Conservation (phyloP, 2,888 invertebrate species). For the Eurytoma californica region DNA sequence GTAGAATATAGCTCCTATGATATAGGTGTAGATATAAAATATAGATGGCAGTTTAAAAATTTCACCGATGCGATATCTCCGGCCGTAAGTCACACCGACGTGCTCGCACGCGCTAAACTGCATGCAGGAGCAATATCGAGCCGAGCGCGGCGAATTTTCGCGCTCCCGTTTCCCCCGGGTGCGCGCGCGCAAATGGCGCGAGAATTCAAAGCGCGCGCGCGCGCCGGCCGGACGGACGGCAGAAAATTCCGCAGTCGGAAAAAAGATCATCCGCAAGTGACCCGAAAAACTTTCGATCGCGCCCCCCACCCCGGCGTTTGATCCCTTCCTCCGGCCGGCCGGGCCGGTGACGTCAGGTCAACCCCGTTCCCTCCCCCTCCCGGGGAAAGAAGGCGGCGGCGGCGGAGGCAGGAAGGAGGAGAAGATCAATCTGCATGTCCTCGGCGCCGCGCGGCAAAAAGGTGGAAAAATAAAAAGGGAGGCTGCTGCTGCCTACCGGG, state of each 20-base stretch:
- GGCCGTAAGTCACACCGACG: no score
- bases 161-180: background rate
- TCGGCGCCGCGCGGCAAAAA: constrained; percentile 38
- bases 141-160: no score
- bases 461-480: constrained; percentile 29
- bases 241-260: background rate
- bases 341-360: constrained; percentile 22
- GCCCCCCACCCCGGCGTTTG: background rate
- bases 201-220: constrained; percentile 27
- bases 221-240: background rate
- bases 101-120: no score
- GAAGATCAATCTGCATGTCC: constrained; percentile 55
- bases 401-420: background rate
- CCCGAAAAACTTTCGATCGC: constrained; percentile 51
- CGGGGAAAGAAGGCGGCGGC: background rate
- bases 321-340: background rate
- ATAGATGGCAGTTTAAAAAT: no score
- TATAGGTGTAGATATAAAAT: no score
- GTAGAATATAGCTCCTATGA: no score
- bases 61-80: no score
- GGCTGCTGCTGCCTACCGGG: background rate
- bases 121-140: no score
- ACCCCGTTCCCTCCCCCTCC: background rate
- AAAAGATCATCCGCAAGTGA: constrained; percentile 39
- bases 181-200: constrained; percentile 30